phyloP scores from a whole-genome alignment of 1,140 invertebrate species.

The Lasioglossum albipes region DNA sequence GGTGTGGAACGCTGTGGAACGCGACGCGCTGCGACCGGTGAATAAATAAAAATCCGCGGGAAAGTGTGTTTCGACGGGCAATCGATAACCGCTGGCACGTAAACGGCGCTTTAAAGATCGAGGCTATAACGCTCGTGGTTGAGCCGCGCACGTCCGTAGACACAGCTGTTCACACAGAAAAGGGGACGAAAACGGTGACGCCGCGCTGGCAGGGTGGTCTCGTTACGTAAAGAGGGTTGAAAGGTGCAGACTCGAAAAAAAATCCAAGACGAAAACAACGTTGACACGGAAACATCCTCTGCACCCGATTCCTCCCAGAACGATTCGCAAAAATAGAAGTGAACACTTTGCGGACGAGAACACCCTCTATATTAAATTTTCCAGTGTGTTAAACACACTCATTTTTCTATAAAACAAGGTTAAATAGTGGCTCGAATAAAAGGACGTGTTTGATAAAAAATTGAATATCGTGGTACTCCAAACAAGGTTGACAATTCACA shows the following conservation, averaged over 20 bases:
- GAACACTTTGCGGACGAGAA: no score
- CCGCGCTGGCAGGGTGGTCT: background rate
- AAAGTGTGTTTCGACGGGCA: slow-evolving; percentile 51
- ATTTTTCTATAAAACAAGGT: no score
- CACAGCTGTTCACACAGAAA: slow-evolving; percentile 10
- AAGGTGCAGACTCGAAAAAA: slow-evolving; percentile 30
- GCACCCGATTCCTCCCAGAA: background rate
- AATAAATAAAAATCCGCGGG: slow-evolving; percentile 47
- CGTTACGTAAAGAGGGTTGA: slow-evolving; percentile 26
- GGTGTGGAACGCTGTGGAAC: background rate
- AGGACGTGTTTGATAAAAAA: no score
- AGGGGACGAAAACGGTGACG: slow-evolving; percentile 3
- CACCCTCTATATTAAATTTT: no score
- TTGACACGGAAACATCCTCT: background rate
- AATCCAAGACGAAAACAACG: background rate
- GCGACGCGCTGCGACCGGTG: background rate
- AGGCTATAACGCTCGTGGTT: background rate
- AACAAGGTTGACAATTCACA: no score
- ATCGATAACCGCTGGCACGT: slow-evolving; percentile 47
- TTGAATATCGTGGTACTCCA: no score
- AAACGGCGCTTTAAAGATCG: slow-evolving; percentile 30
- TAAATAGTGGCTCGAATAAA: no score
- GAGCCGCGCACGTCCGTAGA: background rate
- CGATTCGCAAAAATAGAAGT: background rate
- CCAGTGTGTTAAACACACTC: no score